Evolutionary conservation across 2,797 vertebrate species (phyloP).

Genomic region (Hydrophis major): DNA sequence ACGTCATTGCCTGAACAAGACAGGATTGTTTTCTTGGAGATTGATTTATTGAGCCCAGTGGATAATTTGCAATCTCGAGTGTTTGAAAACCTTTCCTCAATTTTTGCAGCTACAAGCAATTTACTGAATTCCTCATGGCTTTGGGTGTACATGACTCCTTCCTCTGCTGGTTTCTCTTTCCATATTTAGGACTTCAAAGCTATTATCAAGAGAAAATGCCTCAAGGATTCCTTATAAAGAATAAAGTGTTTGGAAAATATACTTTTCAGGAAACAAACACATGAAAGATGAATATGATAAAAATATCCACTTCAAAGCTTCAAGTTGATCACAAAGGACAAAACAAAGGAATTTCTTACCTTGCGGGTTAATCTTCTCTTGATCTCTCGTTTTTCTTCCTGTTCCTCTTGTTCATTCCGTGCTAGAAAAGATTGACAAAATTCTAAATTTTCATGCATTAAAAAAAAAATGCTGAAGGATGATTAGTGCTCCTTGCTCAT

Average conservation of each 20-base stretch:
- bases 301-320: neutral
- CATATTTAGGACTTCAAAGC: neutral
- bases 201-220: neutral
- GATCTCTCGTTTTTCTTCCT: slow-evolving; percentile 97
- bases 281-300: neutral
- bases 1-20: neutral
- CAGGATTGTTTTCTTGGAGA: neutral
- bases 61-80: neutral
- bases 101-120: neutral
- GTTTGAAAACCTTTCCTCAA: neutral
- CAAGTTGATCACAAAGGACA: neutral
- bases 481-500: neutral
- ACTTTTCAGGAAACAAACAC: slow-evolving; percentile 6
- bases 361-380: slow-evolving; percentile 92
- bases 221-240: slow-evolving; percentile 14
- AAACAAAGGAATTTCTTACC: slow-evolving; percentile 74
- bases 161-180: neutral
- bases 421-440: slow-evolving; percentile 76
- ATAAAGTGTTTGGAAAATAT: slow-evolving; percentile 22
- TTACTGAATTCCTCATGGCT: neutral
- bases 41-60: neutral
- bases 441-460: slow-evolving; percentile 29
- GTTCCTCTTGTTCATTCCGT: slow-evolving; percentile 95
- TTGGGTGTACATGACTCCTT: no score
- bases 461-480: neutral